Base-by-base conservation (phyloP, 2,113 vertebrate genomes). In the Rhabdomys dilectus region DNA sequence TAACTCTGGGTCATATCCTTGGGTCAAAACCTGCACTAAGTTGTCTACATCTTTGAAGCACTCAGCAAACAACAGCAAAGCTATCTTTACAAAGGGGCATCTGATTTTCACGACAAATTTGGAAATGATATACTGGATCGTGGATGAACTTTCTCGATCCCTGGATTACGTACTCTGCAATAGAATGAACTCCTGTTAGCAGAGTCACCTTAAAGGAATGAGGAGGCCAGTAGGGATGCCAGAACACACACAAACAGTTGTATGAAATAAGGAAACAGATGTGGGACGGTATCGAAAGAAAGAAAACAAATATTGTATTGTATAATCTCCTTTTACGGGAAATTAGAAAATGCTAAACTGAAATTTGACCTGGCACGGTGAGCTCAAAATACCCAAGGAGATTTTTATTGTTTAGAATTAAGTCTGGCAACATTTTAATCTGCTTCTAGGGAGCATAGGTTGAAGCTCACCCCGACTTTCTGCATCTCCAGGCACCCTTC, bases 351-450 rank as follows among this genome's bases (percentile, higher is more conserved):
- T 4, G 7, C 73, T 39, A 75, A 86, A 12, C 42, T 81, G 16
- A 94, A 91, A 76, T 17, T 84, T 34, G 72, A 84, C 70, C 13
- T 66, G 5, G 31, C 73, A 68, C 90, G 9, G 89, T 13, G 92
- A 78, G 78, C 29, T 60, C 72, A 84, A 96, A 77, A 68, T 88
- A 60, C 15, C 7, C 1, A 8, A 68, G 64, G 7, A 24, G n/a
- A 89, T 21, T 39, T 84, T 31, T 45, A 53, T 66, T 95, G 73
- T 17, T 82, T 76, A 86, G 88, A 89, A 70, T 60, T 80, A 91
- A 85, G 16, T 56, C 72, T 90, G 80, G 56, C 21, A 82, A 90
- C 56, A 12, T 39, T 93, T 84, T 84, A 62, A 13, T 53, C 21
- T 88, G 29, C 26, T 68, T 89, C 95, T 9, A 88, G 34, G 68